Evolutionary conservation across 1,140 invertebrate species (phyloP), one percentile per base, ranked within the genome.

Genomic region (Leptinotarsa lineolata): DNA sequence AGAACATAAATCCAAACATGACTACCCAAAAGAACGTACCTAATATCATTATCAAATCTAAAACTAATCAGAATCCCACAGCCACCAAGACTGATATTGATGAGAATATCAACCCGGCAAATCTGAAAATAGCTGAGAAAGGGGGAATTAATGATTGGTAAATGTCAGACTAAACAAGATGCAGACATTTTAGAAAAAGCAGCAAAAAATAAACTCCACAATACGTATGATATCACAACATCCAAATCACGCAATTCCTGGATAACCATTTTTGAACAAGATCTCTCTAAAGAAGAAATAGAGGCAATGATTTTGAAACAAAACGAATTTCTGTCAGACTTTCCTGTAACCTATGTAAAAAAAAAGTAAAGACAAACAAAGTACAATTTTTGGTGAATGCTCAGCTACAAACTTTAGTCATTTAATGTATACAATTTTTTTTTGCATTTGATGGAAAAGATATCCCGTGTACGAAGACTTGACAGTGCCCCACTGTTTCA

Each of bases 21-120:
- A n/a, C 18, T 24, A 46, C 20, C 44, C 20, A 54, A 48, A 46
- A 3, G 48, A 68, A 48, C 18, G 6, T n/a, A 16, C 67, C 67
- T 13, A 20, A 54, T 16, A 22, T 68, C 18, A 54, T 68, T 22
- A 68, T 68, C 39, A 68, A 68, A 30, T 44, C 67, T 8, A 68
- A 68, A 46, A 12, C n/a, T 48, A 8, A 15, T 18, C 67, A 68
- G 46, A 15, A 44, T 46, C 30, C 30, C 44, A 48, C 18, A 13
- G 16, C 44, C 13, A 46, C 67, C 21, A 68, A 46, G 22, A 8
- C 20, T 48, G 67, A 68, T 48, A 18, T 68, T 18, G 22, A 68
- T 21, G 16, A 48, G 8, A 46, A 46, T 20, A 68, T 68, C 18
- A 16, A 44, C 39, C 67, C 22, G 46, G 18, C 24, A 16, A 24